Base-by-base conservation (phyloP, 2,113 vertebrate species). In the Oncorhynchus mykiss region DNA sequence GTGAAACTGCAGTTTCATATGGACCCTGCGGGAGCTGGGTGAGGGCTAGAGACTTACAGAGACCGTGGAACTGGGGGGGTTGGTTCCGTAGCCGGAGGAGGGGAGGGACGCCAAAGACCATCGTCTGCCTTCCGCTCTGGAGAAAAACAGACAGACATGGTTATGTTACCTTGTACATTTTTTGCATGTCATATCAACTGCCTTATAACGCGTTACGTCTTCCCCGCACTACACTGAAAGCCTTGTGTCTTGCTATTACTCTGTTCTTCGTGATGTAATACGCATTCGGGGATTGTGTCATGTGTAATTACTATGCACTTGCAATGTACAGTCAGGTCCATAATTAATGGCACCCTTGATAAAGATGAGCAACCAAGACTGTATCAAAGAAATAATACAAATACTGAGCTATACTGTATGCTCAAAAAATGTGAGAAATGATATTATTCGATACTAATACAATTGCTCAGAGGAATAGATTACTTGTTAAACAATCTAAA, bases 81-180 rank as follows among this genome's bases (percentile, higher is more conserved):
- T 99, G 87, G 97, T 99, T 78, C 98, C 97, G 87, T 99, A 99
- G 91, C 97, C 98, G 39, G 98, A 99, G 12, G 98, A 99, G 12
- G 98, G 97, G 76, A 99, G 92, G 1, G 98, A 99, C 0, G 97
- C 97, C 74, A 99, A 92, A 13, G 98, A 99, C 98, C 97, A 99
- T 89, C 98, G 94, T 82, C 98, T 93, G 85, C 98, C 98, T 79
- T 99, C 98, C 59, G 95, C 96, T 93, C 98, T 99, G 7, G 16
- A 91, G 0, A 18, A 78, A 73, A 81, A 86, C 11, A 24, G 78
- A 89, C 80, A 83, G 14, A 49, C 12, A 12, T 29, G 39, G 74
- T 91, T 90, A 89, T 75, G 75, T 89, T 87, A 91, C 70, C 73
- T 31, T 22, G 6, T 24, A 71, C 29, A 73, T 85, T 80, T 27